Evolutionary conservation across 2,797 vertebrate species (phyloP), one percentile per base, ranked within the genome.

Genomic region (Epinephelus coioides): DNA sequence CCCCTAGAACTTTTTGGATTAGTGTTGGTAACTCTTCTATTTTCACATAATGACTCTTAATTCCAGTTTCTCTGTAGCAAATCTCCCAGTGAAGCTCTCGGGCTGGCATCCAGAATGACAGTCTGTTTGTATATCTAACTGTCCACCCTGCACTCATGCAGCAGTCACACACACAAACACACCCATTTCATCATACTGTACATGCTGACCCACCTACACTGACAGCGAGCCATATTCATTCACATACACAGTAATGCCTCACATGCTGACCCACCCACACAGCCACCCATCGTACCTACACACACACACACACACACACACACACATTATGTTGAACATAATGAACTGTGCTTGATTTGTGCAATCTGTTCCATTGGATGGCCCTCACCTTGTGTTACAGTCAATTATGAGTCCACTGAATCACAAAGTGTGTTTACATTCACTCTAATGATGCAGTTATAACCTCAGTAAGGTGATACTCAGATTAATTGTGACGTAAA

Each of bases 1-100:
- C 40, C 51, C 17, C 55, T 5, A 60, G 23, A 92, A 90, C 76
- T 78, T 89, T 78, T 89, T 64, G 64, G 83, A 83, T 85, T 76
- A 77, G 63, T 23, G 51, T 59, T 73, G 56, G 76, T 67, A 50
- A 38, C 65, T 76, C 47, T 18, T 76, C 59, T 56, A 30, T 73
- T 84, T 87, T 82, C 54, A 59, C 73, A 51, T 46, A 72, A 75
- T 72, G n/a, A 77, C 49, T 83, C 50, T 75, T 82, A 78, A 83
- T 61, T 82, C 53, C 59, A 70, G 46, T 59, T 67, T 77, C 61
- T 80, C 14, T 65, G 54, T n/a, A 82, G 27, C 68, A 66, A 75
- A 70, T 76, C 68, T 72, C 23, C 67, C 59, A 49, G 69, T 46
- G 67, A 77, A 63, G 53, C 54, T 59, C 21, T 38, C 0, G 7